Evolutionary conservation across 2,888 invertebrate genomes (phyloP).

Genomic region (Tortricodes alternella): DNA sequence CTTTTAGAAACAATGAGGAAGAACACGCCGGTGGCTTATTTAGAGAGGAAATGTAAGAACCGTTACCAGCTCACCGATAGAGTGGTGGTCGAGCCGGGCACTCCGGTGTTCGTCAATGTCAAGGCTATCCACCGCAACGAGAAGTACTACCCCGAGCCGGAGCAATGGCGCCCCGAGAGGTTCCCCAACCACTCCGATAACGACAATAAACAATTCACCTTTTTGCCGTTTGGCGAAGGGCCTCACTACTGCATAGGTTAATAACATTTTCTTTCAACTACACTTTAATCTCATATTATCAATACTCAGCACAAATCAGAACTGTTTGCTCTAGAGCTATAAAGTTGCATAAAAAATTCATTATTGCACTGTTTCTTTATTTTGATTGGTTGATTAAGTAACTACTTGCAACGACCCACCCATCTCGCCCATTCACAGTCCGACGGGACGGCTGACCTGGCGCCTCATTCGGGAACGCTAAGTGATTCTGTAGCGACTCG

Average conservation of each 20-base stretch:
- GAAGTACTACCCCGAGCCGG: slow-evolving; percentile 54
- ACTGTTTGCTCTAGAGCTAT: too few species aligned
- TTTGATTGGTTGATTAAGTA: too few species aligned
- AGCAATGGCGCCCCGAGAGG: slow-evolving; percentile 61
- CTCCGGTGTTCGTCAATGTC: slow-evolving; percentile 60
- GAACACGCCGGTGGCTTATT: slow-evolving; percentile 52
- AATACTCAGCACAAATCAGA: too few species aligned
- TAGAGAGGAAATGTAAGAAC: slow-evolving; percentile 57
- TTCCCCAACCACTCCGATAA: slow-evolving; percentile 47
- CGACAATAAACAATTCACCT: slow-evolving; percentile 57
- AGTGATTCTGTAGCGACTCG: too few species aligned
- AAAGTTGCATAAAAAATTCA: too few species aligned
- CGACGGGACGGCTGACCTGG: too few species aligned
- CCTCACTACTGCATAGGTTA: slow-evolving; percentile 59
- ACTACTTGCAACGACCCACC: too few species aligned
- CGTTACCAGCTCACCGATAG: slow-evolving; percentile 53
- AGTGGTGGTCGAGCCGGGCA: slow-evolving; percentile 53
- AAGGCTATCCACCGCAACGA: slow-evolving; percentile 58
- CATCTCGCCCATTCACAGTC: too few species aligned
- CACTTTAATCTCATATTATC: not conserved
- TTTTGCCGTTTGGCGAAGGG: slow-evolving; percentile 67
- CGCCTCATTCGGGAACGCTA: too few species aligned
- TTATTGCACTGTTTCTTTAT: too few species aligned
- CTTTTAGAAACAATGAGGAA: slow-evolving; percentile 64
- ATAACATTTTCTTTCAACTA: not conserved